phyloP scores from a whole-genome alignment of 2,888 invertebrate species.

The Parapristionchus giblindavisi region DNA sequence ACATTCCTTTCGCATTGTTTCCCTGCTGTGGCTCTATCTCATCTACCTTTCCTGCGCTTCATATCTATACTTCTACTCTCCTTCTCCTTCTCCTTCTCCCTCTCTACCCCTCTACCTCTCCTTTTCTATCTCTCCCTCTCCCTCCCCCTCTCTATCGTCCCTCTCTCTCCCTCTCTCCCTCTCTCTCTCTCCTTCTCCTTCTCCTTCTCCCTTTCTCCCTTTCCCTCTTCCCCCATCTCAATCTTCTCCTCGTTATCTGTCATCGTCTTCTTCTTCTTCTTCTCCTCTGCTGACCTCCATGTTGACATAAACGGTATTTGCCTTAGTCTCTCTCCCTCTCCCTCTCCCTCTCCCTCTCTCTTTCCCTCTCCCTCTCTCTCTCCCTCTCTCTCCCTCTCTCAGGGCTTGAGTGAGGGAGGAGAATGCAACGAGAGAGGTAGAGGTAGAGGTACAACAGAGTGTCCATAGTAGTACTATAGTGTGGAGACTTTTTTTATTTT shows the following conservation, averaged over 20 bases:
- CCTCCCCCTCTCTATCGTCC: not conserved
- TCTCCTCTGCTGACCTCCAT: conserved; percentile 27
- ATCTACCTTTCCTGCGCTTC: not conserved
- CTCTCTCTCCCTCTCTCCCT: conserved; percentile 5
- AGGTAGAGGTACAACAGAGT: no score
- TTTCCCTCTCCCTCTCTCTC: not conserved
- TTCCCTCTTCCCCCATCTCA: not conserved
- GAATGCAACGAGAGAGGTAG: no score
- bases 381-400: not conserved
- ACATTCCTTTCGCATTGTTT: no score
- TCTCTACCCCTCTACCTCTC: not conserved
- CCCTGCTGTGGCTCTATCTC: not conserved
- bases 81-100: not conserved
- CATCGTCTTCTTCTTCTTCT: not conserved
- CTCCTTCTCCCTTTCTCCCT: not conserved
- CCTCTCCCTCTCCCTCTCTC: conserved; percentile 10
- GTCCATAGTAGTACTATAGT: no score
- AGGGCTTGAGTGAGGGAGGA: no score
- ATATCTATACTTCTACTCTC: not conserved
- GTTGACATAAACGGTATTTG: conserved; percentile 36
- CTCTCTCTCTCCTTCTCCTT: not conserved
- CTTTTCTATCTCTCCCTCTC: not conserved
- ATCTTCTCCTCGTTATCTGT: not conserved
- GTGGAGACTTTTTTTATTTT: no score
- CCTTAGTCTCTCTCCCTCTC: not conserved